Evolutionary conservation across 2,797 vertebrate genomes (phyloP), one percentile per base, ranked within the genome.

Genomic region (Xenops minutus): DNA sequence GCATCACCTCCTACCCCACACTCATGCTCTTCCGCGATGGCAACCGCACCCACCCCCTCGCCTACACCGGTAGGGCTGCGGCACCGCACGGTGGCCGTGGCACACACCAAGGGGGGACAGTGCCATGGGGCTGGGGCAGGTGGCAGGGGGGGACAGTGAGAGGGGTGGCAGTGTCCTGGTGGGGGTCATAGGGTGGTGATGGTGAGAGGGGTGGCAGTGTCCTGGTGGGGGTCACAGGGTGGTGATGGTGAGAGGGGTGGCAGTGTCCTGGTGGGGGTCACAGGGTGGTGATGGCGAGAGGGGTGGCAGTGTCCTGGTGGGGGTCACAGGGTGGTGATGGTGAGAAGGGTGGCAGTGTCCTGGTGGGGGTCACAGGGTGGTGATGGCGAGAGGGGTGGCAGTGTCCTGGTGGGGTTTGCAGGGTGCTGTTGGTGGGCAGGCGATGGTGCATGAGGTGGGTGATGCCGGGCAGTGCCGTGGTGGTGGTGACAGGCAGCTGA

Each of bases 21-120:
- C 94, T 99, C 82, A 99, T 98, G 88, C 97, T 99, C 77, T 99
- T 99, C 92, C 76, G 85, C 0, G 91, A 98, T 0, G 99, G 99
- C 66, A 98, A 99, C 94, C 98, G 99, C 80, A 97, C 98, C 10
- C 95, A 98, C 32, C 97, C 98, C 0, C 46, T 98, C 0, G 97
- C 98, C 7, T 99, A 96, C 92, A 98, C 96, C 2, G 99, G 99
- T 99, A 97, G 48, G 82, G 62, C 46, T 8, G 15, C 0, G 7
- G 71, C 27, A 19, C 23, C 4, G 1, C 3, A 1, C 1, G 6
- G 10, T 2, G 69, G 18, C 30, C 4, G 3, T 6, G 41, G 63
- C 18, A 29, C 18, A 23, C 2, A 0, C 4, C 0, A 0, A 3
- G 20, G n/a, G 30, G 30, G 29, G 46, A 36, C 9, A 2, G 17